A percentile compares a stretch with the other conserved stretches of the same genome.
Evolutionary conservation across 2,797 vertebrate genomes (phyloP).

Genomic region (Danio aesculapii): DNA sequence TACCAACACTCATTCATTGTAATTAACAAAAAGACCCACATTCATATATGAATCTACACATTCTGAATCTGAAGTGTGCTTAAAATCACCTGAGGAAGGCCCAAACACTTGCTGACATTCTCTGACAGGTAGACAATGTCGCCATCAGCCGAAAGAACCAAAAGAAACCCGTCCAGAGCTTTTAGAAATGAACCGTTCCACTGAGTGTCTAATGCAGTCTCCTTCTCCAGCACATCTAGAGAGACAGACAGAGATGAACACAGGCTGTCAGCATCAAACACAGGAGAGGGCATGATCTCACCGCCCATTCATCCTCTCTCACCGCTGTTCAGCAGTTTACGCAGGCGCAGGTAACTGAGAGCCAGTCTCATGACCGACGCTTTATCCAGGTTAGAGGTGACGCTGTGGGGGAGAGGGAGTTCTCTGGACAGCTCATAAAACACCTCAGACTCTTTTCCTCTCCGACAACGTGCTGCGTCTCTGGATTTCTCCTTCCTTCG

Average conservation of each 20-base stretch:
- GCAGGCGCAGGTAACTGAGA: conserved; percentile 97
- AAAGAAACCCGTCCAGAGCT: conserved; percentile 95
- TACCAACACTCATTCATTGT: no score
- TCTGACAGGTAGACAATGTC: conserved; percentile 98
- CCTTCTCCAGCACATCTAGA: conserved; percentile 74
- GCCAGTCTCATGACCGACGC: conserved; percentile 97
- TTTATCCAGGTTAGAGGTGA: conserved; percentile 95
- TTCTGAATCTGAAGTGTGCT: no score
- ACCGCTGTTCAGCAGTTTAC: conserved; percentile 90
- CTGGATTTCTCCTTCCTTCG: conserved; percentile 96
- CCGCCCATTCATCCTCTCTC: conserved; percentile 61
- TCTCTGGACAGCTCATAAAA: conserved; percentile 95
- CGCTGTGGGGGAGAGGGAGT: conserved; percentile 93
- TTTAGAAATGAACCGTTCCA: conserved; percentile 94
- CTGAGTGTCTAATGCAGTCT: conserved; percentile 89
- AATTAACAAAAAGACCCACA: no score
- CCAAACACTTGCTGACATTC: conserved; percentile 96
- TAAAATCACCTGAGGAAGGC: conserved; percentile 90
- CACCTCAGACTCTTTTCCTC: conserved; percentile 96
- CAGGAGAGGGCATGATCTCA: neutral
- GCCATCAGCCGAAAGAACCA: conserved; percentile 97
- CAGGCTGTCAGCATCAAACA: neutral
- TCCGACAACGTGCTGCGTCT: conserved; percentile 91
- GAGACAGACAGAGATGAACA: neutral
- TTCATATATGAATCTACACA: no score